These are phyloP conservation scores for Drosophila eugracilis DNA, from an alignment of 1,140 invertebrate species.

Conservation along the genomic window DNA sequence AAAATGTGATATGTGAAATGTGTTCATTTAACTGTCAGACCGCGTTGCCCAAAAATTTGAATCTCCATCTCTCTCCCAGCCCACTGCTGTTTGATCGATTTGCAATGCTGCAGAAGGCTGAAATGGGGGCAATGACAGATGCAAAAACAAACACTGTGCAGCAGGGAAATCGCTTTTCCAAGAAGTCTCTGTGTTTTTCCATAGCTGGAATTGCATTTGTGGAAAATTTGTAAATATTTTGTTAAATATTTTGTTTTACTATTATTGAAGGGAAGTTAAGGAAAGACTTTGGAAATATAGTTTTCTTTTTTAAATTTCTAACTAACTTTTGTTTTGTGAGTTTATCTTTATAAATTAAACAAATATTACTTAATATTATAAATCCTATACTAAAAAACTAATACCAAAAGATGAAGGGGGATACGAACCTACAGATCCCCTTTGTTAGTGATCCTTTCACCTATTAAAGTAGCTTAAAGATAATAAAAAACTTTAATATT, in stretches of 20 bases:
- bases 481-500: no score
- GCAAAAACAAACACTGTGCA: conserved; percentile 22
- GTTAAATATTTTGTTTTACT: neutral
- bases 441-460: no score
- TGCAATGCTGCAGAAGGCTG: conserved; percentile 6
- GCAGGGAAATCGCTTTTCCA: neutral
- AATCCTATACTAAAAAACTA: no score
- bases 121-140: conserved; percentile 25
- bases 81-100: conserved; percentile 41
- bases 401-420: no score
- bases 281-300: no score
- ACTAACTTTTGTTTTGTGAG: no score
- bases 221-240: neutral
- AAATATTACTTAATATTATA: no score
- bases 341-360: no score
- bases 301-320: no score
- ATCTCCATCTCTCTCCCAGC: conserved; percentile 38
- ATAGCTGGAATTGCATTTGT: neutral
- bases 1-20: conserved; percentile 28
- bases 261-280: no score
- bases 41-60: conserved; percentile 1
- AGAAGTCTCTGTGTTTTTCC: neutral
- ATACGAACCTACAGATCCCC: no score
- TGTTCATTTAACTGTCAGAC: conserved; percentile 41
- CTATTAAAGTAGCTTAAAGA: no score